Percentiles rank a stretch among this genome's conserved stretches.
phyloP scores from a whole-genome alignment of 2,888 invertebrate genomes.

The Eristalinus sepulchralis region DNA sequence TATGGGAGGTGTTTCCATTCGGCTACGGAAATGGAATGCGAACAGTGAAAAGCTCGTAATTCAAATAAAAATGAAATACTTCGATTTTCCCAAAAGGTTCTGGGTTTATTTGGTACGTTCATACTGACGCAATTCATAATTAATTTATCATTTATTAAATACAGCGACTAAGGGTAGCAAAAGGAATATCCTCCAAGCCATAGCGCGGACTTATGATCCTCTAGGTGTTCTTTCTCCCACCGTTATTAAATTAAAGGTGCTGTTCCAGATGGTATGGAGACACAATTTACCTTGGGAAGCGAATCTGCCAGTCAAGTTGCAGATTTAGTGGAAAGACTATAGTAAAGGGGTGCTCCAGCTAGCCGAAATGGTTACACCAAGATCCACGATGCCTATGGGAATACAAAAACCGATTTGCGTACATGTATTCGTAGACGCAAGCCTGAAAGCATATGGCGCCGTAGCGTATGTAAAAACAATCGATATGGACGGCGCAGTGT shows the following conservation, averaged over 20 bases:
- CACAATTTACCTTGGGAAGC: neutral
- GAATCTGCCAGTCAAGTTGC: neutral
- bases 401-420: no score
- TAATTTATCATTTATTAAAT: neutral
- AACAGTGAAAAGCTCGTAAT: neutral
- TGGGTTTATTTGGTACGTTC: neutral
- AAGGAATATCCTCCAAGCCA: neutral
- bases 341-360: neutral
- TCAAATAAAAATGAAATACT: neutral
- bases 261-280: conserved; percentile 5
- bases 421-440: conserved; percentile 1
- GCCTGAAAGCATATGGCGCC: neutral
- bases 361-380: no score
- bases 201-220: neutral
- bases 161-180: neutral
- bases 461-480: neutral
- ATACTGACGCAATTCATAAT: neutral
- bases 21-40: neutral
- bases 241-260: conserved; percentile 13
- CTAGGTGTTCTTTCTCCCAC: neutral
- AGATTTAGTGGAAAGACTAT: neutral
- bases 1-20: neutral
- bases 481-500: no score
- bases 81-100: no score
- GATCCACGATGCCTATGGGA: neutral